A percentile compares a stretch with the other conserved stretches of the same genome.
These are phyloP conservation scores for Brachypterus glaber DNA, from an alignment of 2,888 invertebrate genomes.

Conservation along the genomic window DNA sequence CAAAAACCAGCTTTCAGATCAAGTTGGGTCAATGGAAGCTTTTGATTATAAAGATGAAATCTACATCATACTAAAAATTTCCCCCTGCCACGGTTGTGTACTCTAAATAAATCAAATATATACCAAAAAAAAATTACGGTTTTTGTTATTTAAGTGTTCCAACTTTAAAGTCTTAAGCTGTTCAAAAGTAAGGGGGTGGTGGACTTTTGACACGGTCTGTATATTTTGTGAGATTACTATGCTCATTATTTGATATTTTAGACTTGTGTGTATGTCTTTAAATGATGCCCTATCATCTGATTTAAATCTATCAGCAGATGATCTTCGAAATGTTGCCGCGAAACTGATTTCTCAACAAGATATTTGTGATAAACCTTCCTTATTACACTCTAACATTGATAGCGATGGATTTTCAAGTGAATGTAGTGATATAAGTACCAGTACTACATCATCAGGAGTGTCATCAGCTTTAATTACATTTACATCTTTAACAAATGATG, in stretches of 20 bases:
- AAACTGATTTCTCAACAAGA: conserved; percentile 39
- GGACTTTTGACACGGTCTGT: too few relatives aligned
- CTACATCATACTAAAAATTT: too few relatives aligned
- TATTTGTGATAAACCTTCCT: conserved; percentile 14
- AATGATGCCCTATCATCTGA: conserved; percentile 41
- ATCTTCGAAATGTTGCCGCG: conserved; percentile 40
- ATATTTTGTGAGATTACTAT: too few relatives aligned
- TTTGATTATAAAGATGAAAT: too few relatives aligned
- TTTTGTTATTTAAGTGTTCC: too few relatives aligned
- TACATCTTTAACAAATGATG: conserved; percentile 20
- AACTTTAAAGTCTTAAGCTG: too few relatives aligned
- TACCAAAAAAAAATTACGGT: too few relatives aligned
- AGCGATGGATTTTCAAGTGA: conserved; percentile 39
- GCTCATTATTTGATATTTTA: conserved; percentile 27
- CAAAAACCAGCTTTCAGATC: too few relatives aligned
- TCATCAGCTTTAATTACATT: conserved; percentile 22
- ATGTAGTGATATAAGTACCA: conserved; percentile 32
- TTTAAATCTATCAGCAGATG: conserved; percentile 41
- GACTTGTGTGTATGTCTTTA: conserved; percentile 41
- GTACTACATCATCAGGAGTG: conserved; percentile 22
- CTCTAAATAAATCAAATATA: too few relatives aligned
- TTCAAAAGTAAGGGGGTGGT: too few relatives aligned
- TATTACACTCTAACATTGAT: conserved; percentile 28
- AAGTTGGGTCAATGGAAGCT: too few relatives aligned
- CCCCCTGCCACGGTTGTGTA: too few relatives aligned